Conservation (phyloP, 2,888 invertebrate genomes). For the Amaurobius ferox region DNA sequence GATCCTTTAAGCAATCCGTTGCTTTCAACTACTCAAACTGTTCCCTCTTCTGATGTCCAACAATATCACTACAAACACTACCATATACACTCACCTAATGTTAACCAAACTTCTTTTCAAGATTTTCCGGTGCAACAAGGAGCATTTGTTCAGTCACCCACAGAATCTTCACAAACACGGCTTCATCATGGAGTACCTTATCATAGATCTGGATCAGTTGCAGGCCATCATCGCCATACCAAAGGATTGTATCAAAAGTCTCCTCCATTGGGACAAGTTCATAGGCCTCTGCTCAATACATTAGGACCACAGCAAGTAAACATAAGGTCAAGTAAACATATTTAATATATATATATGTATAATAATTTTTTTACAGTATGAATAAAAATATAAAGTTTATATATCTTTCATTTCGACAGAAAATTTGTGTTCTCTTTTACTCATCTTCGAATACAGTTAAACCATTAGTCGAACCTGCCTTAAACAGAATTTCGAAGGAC, state of each 20-base stretch:
- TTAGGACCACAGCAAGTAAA: slow-evolving; percentile 39
- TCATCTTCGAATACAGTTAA: too few relatives aligned
- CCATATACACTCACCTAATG: slow-evolving; percentile 53
- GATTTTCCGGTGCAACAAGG: slow-evolving; percentile 63
- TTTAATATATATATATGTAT: too few relatives aligned
- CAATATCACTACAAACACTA: slow-evolving; percentile 64
- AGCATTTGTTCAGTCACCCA: slow-evolving; percentile 62
- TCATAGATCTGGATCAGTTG: slow-evolving; percentile 58
- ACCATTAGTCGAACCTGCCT: too few relatives aligned
- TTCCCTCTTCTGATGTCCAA: slow-evolving; percentile 43
- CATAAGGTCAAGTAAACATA: slow-evolving; percentile 60
- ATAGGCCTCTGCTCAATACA: slow-evolving; percentile 60
- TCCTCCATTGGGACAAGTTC: slow-evolving; percentile 60
- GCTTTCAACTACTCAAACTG: slow-evolving; percentile 41
- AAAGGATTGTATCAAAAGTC: slow-evolving; percentile 62
- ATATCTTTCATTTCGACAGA: too few relatives aligned
- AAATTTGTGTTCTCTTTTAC: too few relatives aligned
- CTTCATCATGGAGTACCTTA: slow-evolving; percentile 54
- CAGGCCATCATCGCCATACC: slow-evolving; percentile 54
- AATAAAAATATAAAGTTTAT: too few relatives aligned
- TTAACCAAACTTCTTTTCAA: slow-evolving; percentile 49
- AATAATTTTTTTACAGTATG: too few relatives aligned
- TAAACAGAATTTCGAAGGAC: too few relatives aligned
- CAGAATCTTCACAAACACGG: slow-evolving; percentile 61
- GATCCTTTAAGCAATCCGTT: slow-evolving; percentile 64